Evolutionary conservation across 2,888 invertebrate genomes (phyloP), one percentile per base, ranked within the genome.

Genomic region (Mythimna albipuncta): DNA sequence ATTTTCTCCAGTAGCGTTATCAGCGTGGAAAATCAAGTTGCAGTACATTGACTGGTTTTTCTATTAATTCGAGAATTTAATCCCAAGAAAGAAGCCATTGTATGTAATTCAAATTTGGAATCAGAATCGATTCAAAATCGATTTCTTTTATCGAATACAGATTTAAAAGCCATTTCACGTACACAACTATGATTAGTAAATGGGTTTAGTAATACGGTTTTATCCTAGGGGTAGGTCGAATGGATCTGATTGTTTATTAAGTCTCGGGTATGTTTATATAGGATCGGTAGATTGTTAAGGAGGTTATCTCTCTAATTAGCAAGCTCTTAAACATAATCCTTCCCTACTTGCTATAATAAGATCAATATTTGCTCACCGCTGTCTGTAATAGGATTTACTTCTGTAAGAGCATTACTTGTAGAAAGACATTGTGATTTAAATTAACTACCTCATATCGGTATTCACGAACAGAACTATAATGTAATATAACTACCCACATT

Each of bases 291-390:
- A 91, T 91, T 91, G 91, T 91, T 92, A 91, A 92, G 90, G 89
- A 92, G 93, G 93, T 93, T 94, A 93, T 92, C 91, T 91, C 89
- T 90, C 89, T 93, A 94, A 94, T 95, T 94, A 95, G 93, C 89
- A 91, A 91, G 92, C 93, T 93, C 93, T 93, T 92, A 92, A 85
- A 91, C 89, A 91, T 94, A 94, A 95, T 94, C 93, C 93, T 86
- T 87, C 87, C 87, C 86, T 91, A 90, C 90, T 90, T 89, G 88
- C 81, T 91, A 85, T 91, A 90, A 91, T 91, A 94, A 91, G 88
- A 89, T 90, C 90, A 91, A 92, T 91, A 91, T 91, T 90, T 88
- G 87, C 87, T 86, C 73, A 79, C 79, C 77, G 75, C 65, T 83
- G 80, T 76, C 76, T 77, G 72, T 86, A 86, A 88, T 84, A 82